Evolutionary conservation across 2,797 vertebrate genomes (phyloP), one percentile per base, ranked within the genome.

Genomic region (Pseudotriccus pelzelni): DNA sequence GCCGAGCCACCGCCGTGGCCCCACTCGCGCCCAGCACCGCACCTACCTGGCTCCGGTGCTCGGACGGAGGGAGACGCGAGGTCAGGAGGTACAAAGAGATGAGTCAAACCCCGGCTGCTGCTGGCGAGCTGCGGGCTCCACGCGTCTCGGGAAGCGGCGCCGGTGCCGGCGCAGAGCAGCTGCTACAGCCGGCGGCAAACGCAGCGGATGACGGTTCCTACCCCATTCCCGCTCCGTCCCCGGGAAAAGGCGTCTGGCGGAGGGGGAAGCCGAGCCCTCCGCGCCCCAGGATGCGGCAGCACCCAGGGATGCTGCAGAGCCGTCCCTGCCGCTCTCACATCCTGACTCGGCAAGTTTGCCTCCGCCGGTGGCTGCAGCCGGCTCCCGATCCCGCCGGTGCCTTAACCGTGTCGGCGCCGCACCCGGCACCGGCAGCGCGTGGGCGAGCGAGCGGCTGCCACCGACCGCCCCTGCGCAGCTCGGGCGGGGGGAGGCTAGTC

Each of bases 281-380:
- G 55, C 56, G 21, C 55, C 73, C 49, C 27, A 19, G 92, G 90
- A 92, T 89, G 94, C 76, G 37, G 75, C 86, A 85, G 93, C 80
- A 85, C 79, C 89, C 84, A 75, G 81, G 46, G 85, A 73, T 90
- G 96, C 96, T 93, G 97, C 95, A 96, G 93, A 89, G 73, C 85
- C 66, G 69, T 76, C 64, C 91, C 89, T 90, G 92, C 89, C 44
- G 59, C 56, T 47, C 55, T 83, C 62, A 84, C 79, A 83, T 95
- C 93, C 97, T 97, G 97, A 98, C 96, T 97, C 96, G 91, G 97
- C 97, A 97, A 91, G 90, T 96, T 93, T 90, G 56, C 89, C 90
- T 93, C 87, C 8, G 76, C 66, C 64, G 43, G 85, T 84, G 73
- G 87, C 78, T 75, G 81, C 92, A 85, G 79, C 90, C 24, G 76